Percentiles rank a stretch among this genome's conserved stretches.
Conservation (phyloP, 2,888 invertebrate genomes). For the Papilio elwesi region DNA sequence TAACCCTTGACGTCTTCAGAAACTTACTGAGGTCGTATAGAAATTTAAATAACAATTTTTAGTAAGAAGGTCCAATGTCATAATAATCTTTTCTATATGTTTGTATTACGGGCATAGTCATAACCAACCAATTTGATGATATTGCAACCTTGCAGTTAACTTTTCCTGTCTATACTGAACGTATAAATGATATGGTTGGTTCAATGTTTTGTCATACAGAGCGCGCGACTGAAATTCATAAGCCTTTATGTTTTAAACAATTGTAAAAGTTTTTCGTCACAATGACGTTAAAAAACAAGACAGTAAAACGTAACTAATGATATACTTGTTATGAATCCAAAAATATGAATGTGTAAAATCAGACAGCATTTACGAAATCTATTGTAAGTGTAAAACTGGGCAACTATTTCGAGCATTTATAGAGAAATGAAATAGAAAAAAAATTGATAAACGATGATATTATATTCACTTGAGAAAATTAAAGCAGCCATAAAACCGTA, state of each 20-base stretch:
- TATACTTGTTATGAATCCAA: background rate
- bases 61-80: no score
- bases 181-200: no score
- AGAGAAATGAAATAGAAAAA: slow-evolving; percentile 6
- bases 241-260: no score
- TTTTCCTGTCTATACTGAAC: background rate
- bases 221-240: background rate
- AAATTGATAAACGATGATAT: background rate
- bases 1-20: no score
- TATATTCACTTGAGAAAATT: slow-evolving; percentile 5
- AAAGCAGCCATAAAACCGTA: slow-evolving; percentile 16
- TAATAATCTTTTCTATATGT: no score
- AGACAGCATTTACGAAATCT: background rate
- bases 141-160: background rate
- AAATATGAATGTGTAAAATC: background rate
- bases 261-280: background rate
- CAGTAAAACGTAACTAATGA: background rate
- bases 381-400: background rate
- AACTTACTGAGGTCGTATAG: no score
- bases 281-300: background rate
- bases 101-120: background rate
- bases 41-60: no score
- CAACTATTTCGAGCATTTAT: slow-evolving; percentile 10
- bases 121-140: background rate
- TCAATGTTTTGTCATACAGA: background rate